Conservation (phyloP, 2,888 invertebrate species). For the Noctua janthe region DNA sequence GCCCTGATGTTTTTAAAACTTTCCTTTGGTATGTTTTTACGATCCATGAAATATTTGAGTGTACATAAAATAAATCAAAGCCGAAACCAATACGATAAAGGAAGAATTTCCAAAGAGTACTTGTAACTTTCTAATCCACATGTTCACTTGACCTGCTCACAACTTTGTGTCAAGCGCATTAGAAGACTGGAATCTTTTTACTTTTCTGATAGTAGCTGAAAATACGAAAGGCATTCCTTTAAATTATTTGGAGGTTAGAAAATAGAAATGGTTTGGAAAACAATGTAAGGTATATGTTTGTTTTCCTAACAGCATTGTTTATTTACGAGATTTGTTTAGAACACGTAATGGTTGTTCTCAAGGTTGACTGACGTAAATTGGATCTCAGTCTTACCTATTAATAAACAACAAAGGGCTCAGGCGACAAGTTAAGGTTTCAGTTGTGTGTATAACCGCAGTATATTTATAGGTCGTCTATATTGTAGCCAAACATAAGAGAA, state of each 20-base stretch:
- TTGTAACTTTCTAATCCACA: constrained; percentile 25
- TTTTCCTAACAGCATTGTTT: constrained; percentile 28
- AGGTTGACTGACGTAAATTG: constrained; percentile 71
- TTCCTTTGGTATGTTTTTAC: constrained; percentile 27
- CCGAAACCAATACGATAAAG: constrained; percentile 11
- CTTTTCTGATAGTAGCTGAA: constrained; percentile 8
- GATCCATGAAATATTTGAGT: constrained; percentile 41
- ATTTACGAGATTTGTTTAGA: constrained; percentile 50
- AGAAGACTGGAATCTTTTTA: constrained; percentile 5
- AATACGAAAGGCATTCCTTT: constrained; percentile 7
- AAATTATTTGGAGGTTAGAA: constrained; percentile 1
- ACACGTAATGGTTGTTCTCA: constrained; percentile 49
- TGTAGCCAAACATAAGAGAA: constrained; percentile 30
- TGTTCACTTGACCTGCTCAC: constrained; percentile 22
- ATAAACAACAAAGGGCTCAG: constrained; percentile 68
- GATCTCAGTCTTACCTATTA: constrained; percentile 71
- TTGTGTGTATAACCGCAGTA: constrained; percentile 40
- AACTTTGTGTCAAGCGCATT: constrained; percentile 21
- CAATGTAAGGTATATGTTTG: constrained; percentile 16
- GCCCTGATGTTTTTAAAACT: constrained; percentile 27
- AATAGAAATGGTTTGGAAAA: constrained; percentile 1
- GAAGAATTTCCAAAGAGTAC: constrained; percentile 6
- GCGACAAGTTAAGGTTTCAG: constrained; percentile 67
- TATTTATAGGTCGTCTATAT: constrained; percentile 48
- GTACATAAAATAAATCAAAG: constrained; percentile 34